Evolutionary conservation across 2,113 vertebrate genomes (phyloP), one percentile per base, ranked within the genome.

Genomic region (Scomber japonicus): DNA sequence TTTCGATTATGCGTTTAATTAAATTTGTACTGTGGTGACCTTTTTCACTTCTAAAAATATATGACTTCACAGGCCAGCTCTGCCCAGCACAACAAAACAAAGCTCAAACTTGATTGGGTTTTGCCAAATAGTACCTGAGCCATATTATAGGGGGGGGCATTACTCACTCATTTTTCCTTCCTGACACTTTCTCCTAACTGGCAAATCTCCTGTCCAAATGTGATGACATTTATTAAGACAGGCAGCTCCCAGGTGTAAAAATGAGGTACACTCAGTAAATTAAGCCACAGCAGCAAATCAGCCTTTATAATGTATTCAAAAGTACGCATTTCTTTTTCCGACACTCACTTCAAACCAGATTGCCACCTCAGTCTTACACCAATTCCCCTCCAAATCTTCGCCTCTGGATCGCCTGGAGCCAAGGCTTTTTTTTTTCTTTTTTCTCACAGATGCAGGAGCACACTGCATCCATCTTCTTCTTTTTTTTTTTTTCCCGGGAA

Each of bases 401-500:
- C 50, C 24, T 24, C 24, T 24, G 63, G 82, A 74, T 44, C 0
- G 13, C 83, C n/a, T n/a, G n/a, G n/a, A n/a, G n/a, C n/a, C n/a
- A n/a, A n/a, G n/a, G n/a, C n/a, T n/a, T n/a, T n/a, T n/a, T n/a
- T 24, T 24, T 56, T 31, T 67, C 95, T 95, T 95, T 40, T 7
- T 7, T 9, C 35, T 95, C 95, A 94, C 95, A 94, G 92, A 94
- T 93, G 89, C 85, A 2, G 91, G 90, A 94, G 93, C 94, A 91
- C 90, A 94, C 90, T 87, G 87, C 94, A 94, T 96, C 94, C 95
- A 94, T 96, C 92, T 94, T 93, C 2, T 24, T 24, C 2, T 56
- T 31, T 67, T 96, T 95, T 95, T 40, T 7, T 7, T 9, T 93
- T 91, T 70, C 85, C 73, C 87, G 11, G 81, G 91, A 76, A 93